A percentile compares a stretch with the other conserved stretches of the same genome.
Evolutionary conservation across 1,140 invertebrate genomes (phyloP).

Genomic region (Carposina sasakii): DNA sequence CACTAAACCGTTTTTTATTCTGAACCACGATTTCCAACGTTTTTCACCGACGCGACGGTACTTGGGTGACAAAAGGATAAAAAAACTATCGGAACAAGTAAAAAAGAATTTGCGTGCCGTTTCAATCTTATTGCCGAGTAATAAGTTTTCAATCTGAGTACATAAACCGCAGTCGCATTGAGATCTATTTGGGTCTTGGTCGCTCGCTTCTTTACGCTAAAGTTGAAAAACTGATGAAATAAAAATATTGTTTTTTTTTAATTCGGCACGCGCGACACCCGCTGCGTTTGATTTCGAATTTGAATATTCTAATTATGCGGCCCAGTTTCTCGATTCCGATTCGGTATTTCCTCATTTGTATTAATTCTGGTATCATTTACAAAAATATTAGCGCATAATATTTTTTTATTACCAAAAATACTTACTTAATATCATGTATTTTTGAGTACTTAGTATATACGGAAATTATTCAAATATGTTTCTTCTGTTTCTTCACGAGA

Average conservation of each 20-base stretch:
- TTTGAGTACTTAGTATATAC: no score
- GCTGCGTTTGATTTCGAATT: slow-evolving; percentile 28
- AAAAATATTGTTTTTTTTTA: slow-evolving; percentile 44
- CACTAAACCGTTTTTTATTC: slow-evolving; percentile 59
- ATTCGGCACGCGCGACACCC: slow-evolving; percentile 41
- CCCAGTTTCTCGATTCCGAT: no score
- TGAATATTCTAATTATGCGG: slow-evolving; percentile 4
- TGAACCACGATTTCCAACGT: slow-evolving; percentile 60
- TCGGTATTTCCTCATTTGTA: no score
- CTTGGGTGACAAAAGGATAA: slow-evolving; percentile 59
- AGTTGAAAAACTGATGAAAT: slow-evolving; percentile 47
- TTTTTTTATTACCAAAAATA: no score
- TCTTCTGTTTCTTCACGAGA: no score
- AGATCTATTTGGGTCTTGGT: slow-evolving; percentile 49
- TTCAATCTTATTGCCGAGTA: slow-evolving; percentile 13
- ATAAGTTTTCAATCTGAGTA: no score
- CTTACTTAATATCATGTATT: no score
- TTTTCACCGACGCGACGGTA: slow-evolving; percentile 53
- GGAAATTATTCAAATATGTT: no score
- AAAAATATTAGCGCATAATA: no score
- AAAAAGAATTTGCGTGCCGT: slow-evolving; percentile 22
- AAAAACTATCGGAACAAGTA: slow-evolving; percentile 39
- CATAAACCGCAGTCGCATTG: slow-evolving; percentile 14
- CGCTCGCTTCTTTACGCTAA: slow-evolving; percentile 46
- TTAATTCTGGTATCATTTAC: no score